Base-by-base conservation (phyloP, 2,888 invertebrate genomes). In the Nemurella pictetii region DNA sequence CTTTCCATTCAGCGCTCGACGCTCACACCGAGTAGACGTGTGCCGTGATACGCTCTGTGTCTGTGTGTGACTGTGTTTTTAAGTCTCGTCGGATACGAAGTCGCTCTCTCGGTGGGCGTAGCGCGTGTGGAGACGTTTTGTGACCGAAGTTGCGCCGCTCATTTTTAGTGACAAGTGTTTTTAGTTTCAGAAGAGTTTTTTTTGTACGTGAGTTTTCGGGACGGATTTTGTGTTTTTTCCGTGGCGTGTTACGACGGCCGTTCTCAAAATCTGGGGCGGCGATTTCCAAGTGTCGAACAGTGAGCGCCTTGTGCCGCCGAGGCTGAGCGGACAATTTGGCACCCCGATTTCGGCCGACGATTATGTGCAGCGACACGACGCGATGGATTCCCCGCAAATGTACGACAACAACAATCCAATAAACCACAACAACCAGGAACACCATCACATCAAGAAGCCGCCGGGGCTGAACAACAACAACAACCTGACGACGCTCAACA, bases 381-480 rank as follows among this genome's bases (percentile, higher is more conserved):
- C 73, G 75, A 96, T 96, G 95, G 95, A 95, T 92, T 96, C 96
- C 89, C 96, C 96, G 87, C 96, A 96, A 91, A 95, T 96, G 95
- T 96, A 96, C 93, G 96, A 96, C 90, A 93, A 93, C 90, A 93
- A 94, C 90, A 90, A 90, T 78, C 92, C 92, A 89, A 81, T 85
- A 20, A 73, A 80, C 36, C 84, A 85, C 84, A 93, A 93, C 88
- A 94, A 94, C 87, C 94, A 93, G 88, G 92, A 93, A 12, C 82
- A 82, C 55, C 55, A 55, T 0, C 82, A 82, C 87, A 55, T 55
- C 55, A 90, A 91, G 87, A 91, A 90, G 87, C 91, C 92, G 86
- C 91, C 92, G 86, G 89, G 82, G 5, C 20, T 89, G 80, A 91
- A 91, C 89, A 91, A 88, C 86, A 89, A 87, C 84, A 80, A 77